These are phyloP conservation scores for Oryzias celebensis DNA, from an alignment of 2,113 vertebrate species.

Conservation along the genomic window DNA sequence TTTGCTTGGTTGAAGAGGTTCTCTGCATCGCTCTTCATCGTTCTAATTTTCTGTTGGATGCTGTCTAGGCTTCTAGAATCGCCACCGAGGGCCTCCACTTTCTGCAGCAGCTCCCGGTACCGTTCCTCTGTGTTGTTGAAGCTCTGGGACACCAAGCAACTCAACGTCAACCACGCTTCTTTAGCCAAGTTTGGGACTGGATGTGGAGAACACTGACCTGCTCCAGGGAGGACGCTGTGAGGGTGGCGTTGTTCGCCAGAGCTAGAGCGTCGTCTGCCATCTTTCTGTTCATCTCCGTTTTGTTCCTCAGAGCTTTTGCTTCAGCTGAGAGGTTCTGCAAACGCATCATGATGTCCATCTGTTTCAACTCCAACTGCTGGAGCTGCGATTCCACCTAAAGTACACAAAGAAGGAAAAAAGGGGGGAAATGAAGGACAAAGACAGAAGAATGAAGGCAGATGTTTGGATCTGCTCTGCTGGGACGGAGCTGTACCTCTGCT, in stretches of 20 bases:
- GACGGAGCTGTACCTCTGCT: conserved; percentile 38
- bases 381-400: conserved; percentile 71
- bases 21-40: conserved; percentile 74
- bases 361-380: conserved; percentile 64
- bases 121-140: conserved; percentile 72
- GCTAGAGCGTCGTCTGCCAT: conserved; percentile 72
- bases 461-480: not conserved
- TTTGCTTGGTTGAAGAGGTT: conserved; percentile 78
- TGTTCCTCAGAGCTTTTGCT: conserved; percentile 70
- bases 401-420: not conserved
- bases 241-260: conserved; percentile 63
- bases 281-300: conserved; percentile 57
- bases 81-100: conserved; percentile 60
- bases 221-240: conserved; percentile 58
- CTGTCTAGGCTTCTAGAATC: conserved; percentile 40
- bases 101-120: conserved; percentile 72
- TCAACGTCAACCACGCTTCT: not conserved
- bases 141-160: conserved; percentile 61
- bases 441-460: not conserved
- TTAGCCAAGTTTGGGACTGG: not conserved
- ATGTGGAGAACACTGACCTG: conserved; percentile 36
- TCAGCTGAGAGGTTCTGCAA: conserved; percentile 71
- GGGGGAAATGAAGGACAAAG: not conserved
- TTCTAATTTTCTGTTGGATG: conserved; percentile 62
- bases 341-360: conserved; percentile 69